phyloP scores from a whole-genome alignment of 2,113 vertebrate species.

The Phocoena sinus region DNA sequence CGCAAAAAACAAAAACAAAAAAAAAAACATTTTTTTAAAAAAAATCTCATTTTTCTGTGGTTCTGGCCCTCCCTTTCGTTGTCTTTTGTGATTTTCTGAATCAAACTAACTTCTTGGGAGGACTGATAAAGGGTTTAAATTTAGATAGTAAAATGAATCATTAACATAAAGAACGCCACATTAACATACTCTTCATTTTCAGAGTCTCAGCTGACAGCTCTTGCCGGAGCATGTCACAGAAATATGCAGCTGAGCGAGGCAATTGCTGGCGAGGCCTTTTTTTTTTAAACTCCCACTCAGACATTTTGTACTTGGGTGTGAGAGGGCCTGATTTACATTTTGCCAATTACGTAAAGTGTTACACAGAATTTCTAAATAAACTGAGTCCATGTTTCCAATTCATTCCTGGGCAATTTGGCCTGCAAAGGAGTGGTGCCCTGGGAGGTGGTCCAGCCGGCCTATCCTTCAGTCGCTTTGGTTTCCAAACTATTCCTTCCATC shows the following conservation, averaged over 20 bases:
- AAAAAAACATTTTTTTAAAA: too few relatives aligned
- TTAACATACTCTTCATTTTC: background rate
- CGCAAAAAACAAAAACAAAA: too few relatives aligned
- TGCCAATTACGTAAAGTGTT: conserved; percentile 39
- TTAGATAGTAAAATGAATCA: conserved; percentile 20
- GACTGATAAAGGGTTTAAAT: conserved; percentile 23
- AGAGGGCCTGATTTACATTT: conserved; percentile 22
- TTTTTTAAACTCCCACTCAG: conserved; percentile 27
- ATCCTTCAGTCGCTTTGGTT: background rate
- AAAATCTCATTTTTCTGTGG: conserved; percentile 1
- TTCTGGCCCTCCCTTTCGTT: conserved; percentile 25
- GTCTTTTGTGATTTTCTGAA: conserved; percentile 41
- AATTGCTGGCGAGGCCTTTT: background rate
- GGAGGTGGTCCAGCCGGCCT: conserved; percentile 2
- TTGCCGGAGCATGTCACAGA: background rate
- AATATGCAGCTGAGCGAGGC: background rate
- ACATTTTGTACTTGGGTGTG: conserved; percentile 45
- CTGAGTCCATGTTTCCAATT: background rate
- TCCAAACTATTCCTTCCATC: conserved; percentile 37
- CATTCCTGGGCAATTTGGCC: conserved; percentile 24
- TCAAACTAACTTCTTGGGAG: background rate
- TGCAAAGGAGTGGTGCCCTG: background rate
- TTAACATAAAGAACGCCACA: background rate
- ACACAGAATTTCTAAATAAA: conserved; percentile 12
- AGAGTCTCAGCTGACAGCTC: background rate